Conservation (phyloP, 2,113 vertebrate genomes). For the Nycticebus coucang region DNA sequence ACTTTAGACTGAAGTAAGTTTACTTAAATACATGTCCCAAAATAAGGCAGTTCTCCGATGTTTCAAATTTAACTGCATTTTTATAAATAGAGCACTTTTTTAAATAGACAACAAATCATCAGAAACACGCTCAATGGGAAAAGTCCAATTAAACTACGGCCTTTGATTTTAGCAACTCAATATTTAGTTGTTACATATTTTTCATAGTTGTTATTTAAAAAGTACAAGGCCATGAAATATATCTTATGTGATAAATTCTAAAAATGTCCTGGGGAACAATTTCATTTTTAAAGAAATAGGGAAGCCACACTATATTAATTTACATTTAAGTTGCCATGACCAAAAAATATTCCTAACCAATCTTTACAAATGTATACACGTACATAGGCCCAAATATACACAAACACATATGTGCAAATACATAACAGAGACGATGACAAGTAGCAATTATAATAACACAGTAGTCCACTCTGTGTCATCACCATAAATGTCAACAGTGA, state of each 20-base stretch:
- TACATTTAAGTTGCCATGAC: conserved; percentile 6
- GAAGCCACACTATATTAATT: background rate
- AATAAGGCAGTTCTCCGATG: background rate
- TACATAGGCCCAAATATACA: background rate
- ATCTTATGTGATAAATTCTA: background rate
- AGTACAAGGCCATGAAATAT: background rate
- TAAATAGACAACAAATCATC: background rate
- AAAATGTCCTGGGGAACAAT: background rate
- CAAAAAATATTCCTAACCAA: background rate
- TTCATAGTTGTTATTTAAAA: conserved; percentile 35
- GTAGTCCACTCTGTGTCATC: background rate
- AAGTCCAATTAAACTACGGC: background rate
- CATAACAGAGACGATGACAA: background rate
- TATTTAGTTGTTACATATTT: background rate
- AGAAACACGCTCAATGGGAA: background rate
- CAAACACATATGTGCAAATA: background rate
- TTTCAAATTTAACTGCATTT: conserved; percentile 19
- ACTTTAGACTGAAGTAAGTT: conserved; percentile 9
- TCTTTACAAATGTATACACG: background rate
- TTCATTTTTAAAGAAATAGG: conserved; percentile 20
- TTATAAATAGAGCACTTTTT: background rate
- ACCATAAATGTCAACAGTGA: background rate
- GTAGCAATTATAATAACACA: background rate
- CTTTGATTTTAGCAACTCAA: conserved; percentile 1
- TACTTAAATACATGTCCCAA: background rate